phyloP scores from a whole-genome alignment of 1,140 invertebrate species.

The Trissolcus basalis region DNA sequence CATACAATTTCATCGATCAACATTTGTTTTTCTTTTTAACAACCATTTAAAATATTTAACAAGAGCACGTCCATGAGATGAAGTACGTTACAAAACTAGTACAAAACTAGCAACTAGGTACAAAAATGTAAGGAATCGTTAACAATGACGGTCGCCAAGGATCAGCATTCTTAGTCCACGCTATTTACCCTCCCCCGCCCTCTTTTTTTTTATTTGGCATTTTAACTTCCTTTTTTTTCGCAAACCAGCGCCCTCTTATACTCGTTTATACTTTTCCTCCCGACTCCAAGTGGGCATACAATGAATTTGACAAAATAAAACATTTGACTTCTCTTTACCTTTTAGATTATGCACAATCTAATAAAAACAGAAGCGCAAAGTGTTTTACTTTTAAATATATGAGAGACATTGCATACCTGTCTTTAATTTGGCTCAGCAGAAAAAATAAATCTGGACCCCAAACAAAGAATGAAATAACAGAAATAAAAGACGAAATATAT shows the following conservation, averaged over 20 bases:
- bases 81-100: slow-evolving; percentile 76
- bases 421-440: no score
- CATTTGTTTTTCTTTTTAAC: slow-evolving; percentile 64
- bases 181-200: not conserved
- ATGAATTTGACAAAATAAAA: no score
- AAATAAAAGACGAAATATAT: no score
- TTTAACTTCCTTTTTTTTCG: slow-evolving; percentile 26
- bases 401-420: no score
- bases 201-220: slow-evolving; percentile 26
- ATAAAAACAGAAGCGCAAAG: no score
- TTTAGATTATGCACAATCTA: no score
- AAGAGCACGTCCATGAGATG: slow-evolving; percentile 71
- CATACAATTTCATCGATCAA: slow-evolving; percentile 62
- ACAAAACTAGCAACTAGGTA: slow-evolving; percentile 76
- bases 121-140: slow-evolving; percentile 74
- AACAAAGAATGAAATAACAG: no score
- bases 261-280: no score
- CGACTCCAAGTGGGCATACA: no score
- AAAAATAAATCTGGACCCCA: no score
- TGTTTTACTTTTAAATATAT: no score
- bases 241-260: slow-evolving; percentile 3
- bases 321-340: no score
- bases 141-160: slow-evolving; percentile 71
- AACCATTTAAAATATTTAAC: slow-evolving; percentile 73
- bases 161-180: slow-evolving; percentile 56